These are phyloP conservation scores for Nemoura dubitans DNA, from an alignment of 2,888 invertebrate genomes.

Conservation along the genomic window DNA sequence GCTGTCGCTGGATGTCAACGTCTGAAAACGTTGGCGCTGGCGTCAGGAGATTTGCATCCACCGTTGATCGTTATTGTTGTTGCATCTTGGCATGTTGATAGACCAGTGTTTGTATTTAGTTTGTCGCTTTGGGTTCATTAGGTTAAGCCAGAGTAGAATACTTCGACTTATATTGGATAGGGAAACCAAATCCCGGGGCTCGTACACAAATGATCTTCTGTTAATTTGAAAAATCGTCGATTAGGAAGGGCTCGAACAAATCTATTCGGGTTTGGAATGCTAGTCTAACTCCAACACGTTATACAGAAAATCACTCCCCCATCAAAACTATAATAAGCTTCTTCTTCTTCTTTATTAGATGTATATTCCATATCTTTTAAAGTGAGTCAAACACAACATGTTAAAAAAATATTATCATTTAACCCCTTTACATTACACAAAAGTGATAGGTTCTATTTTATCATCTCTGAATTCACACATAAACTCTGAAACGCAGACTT, in stretches of 20 bases:
- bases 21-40: not conserved
- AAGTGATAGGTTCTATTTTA: not conserved
- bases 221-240: not conserved
- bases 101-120: too few species aligned
- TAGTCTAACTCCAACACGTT: not conserved
- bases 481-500: not conserved
- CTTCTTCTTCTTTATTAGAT: not conserved
- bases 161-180: not conserved
- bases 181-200: not conserved
- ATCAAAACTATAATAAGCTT: not conserved
- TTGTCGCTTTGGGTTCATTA: too few species aligned
- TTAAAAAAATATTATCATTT: not conserved
- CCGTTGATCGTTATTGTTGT: not conserved
- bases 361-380: not conserved
- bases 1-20: not conserved
- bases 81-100: not conserved
- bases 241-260: not conserved
- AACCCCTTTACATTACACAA: not conserved
- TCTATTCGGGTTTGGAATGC: not conserved
- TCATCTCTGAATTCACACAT: not conserved
- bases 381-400: not conserved
- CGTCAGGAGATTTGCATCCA: not conserved
- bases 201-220: not conserved
- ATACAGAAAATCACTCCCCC: not conserved
- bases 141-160: not conserved